Evolutionary conservation across 1,140 invertebrate genomes (phyloP).

Genomic region (Drosophila nigromelanica): DNA sequence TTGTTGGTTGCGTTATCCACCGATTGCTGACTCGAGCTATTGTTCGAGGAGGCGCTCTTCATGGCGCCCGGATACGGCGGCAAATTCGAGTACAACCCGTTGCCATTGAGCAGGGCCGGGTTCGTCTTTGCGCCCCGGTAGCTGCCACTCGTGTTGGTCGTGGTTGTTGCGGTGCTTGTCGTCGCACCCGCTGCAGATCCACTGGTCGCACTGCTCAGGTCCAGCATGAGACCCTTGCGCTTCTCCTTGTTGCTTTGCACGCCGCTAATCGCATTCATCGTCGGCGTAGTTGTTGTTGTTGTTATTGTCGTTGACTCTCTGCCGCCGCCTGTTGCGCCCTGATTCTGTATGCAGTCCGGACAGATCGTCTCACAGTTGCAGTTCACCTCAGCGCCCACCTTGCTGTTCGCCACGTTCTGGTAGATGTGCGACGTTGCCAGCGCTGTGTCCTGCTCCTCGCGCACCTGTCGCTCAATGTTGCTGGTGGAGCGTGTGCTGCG

Average conservation of each 20-base stretch:
- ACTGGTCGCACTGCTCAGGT: slow-evolving; percentile 84
- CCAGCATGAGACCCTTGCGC: slow-evolving; percentile 87
- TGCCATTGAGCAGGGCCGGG: slow-evolving; percentile 67
- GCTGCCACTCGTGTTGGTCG: slow-evolving; percentile 36
- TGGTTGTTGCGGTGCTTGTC: slow-evolving; percentile 49
- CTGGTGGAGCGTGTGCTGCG: slow-evolving; percentile 77
- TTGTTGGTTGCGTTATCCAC: slow-evolving; percentile 73
- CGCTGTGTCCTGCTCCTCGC: slow-evolving; percentile 36
- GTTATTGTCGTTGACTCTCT: slow-evolving; percentile 7
- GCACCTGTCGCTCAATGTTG: slow-evolving; percentile 72
- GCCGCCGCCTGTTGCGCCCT: slow-evolving; percentile 1
- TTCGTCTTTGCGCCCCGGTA: slow-evolving; percentile 61
- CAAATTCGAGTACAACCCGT: slow-evolving; percentile 71
- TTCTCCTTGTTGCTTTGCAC: slow-evolving; percentile 72
- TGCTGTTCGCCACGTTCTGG: slow-evolving; percentile 60
- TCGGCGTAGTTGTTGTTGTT: slow-evolving; percentile 1
- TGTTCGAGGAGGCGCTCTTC: slow-evolving; percentile 72
- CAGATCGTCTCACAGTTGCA: slow-evolving; percentile 64
- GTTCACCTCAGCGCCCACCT: slow-evolving; percentile 48
- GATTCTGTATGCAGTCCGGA: slow-evolving; percentile 62
- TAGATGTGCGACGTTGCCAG: slow-evolving; percentile 68
- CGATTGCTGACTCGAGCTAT: slow-evolving; percentile 69
- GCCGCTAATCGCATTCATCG: not conserved
- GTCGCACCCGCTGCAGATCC: slow-evolving; percentile 46
- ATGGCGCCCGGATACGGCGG: slow-evolving; percentile 74